Evolutionary conservation across 2,888 invertebrate species (phyloP).

Genomic region (Arrhopalites spinosus): DNA sequence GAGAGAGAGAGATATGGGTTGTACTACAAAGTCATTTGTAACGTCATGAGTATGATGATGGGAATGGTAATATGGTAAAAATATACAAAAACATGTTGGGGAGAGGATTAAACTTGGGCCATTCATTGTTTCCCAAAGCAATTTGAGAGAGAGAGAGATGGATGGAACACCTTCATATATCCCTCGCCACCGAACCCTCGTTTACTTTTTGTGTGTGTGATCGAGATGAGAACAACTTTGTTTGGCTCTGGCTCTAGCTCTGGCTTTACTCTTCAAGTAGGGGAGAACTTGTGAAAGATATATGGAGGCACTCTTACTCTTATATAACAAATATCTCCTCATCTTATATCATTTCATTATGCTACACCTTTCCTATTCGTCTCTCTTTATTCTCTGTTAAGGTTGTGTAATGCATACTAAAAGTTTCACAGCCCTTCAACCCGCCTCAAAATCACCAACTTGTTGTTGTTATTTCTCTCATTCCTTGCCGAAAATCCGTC

Average conservation of each 20-base stretch:
- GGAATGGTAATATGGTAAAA: not conserved
- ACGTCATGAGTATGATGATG: not conserved
- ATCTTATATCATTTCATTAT: too few relatives aligned
- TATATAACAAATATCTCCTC: not conserved
- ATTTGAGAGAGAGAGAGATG: not conserved
- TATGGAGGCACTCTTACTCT: too few relatives aligned
- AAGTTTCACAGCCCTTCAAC: not conserved
- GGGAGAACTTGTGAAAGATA: too few relatives aligned
- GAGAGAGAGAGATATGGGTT: too few relatives aligned
- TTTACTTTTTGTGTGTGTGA: slow-evolving; percentile 1
- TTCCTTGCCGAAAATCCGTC: too few relatives aligned
- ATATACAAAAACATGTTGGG: not conserved
- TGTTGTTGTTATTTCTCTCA: not conserved
- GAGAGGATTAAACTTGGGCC: not conserved
- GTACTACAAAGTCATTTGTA: not conserved
- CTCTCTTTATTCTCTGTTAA: too few relatives aligned
- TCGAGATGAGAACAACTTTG: too few relatives aligned
- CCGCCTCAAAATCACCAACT: not conserved
- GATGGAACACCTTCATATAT: not conserved
- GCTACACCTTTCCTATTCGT: too few relatives aligned
- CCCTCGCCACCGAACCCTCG: slow-evolving; percentile 1
- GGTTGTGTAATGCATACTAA: not conserved
- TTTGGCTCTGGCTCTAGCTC: too few relatives aligned
- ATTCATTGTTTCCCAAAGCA: slow-evolving; percentile 13
- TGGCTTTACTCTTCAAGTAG: too few relatives aligned